phyloP scores from a whole-genome alignment of 2,797 vertebrate genomes.

The Tachyglossus aculeatus region DNA sequence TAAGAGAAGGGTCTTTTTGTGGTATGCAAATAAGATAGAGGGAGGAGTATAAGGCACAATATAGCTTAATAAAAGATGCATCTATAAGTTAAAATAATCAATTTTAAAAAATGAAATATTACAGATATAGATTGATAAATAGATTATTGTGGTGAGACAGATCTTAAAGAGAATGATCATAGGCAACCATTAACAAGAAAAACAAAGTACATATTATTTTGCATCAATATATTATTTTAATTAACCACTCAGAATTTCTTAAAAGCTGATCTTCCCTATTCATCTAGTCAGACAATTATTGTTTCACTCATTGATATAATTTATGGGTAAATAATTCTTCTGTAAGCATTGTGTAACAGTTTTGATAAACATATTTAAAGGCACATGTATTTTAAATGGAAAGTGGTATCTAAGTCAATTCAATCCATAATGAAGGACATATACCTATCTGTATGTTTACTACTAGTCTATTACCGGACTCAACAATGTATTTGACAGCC shows the following conservation, averaged over 20 bases:
- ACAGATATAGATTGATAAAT: too few species aligned
- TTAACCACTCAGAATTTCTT: constrained; percentile 56
- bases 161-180: constrained; percentile 42
- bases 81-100: constrained; percentile 24
- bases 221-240: constrained; percentile 55
- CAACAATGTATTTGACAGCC: background rate
- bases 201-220: constrained; percentile 66
- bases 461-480: background rate
- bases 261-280: constrained; percentile 63
- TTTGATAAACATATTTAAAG: constrained; percentile 32
- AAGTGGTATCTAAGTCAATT: background rate
- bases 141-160: constrained; percentile 57
- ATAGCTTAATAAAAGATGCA: constrained; percentile 18
- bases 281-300: constrained; percentile 61
- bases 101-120: constrained; percentile 42
- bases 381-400: constrained; percentile 12
- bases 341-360: background rate
- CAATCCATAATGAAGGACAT: background rate
- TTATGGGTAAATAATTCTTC: constrained; percentile 38
- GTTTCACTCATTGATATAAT: constrained; percentile 51
- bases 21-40: constrained; percentile 43
- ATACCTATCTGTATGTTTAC: background rate
- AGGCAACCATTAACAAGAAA: constrained; percentile 51
- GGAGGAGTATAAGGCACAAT: background rate
- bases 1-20: constrained; percentile 40